Evolutionary conservation across 2,888 invertebrate genomes (phyloP), one percentile per base, ranked within the genome.

Genomic region (Athetis lepigone): DNA sequence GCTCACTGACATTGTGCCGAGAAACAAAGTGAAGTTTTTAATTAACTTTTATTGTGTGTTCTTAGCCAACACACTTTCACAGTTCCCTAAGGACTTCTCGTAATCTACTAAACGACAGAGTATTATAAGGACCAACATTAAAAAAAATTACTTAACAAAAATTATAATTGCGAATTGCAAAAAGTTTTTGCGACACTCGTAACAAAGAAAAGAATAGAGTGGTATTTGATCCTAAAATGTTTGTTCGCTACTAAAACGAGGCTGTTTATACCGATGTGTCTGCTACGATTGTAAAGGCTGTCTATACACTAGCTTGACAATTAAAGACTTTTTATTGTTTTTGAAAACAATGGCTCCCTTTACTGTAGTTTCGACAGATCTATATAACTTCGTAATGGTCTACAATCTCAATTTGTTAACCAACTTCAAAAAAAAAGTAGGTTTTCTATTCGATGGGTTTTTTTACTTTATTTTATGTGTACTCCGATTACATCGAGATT

Each of bases 131-230:
- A 33, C 21, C 27, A 40, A 23, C 25, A 43, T 27, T 37, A 39
- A n/a, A 49, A 37, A 67, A 33, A 13, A 29, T 21, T 18, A 23
- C 50, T 16, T 0, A 23, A 42, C 9, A 1, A 42, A 51, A 19
- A 55, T 55, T 55, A 40, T 69, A 61, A 46, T 46, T 37, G 54
- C 45, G 54, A 37, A 54, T 46, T 29, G 40, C 27, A 21, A 45
- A 13, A 54, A 36, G 13, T 16, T 45, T 42, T 39, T 33, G 6
- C 11, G 18, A 8, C 16, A 9, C 11, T 36, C n/a, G 2, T n/a
- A 51, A 61, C 36, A 33, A 7, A 8, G 21, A 47, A 43, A n/a
- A 2, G 6, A 52, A 59, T 49, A 6, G 16, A 59, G 21, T 45
- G 27, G 25, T 23, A 39, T 16, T 51, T 25, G 18, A 43, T 43